Conservation (phyloP, 1,140 invertebrate genomes). For the Drosophila ambigua region DNA sequence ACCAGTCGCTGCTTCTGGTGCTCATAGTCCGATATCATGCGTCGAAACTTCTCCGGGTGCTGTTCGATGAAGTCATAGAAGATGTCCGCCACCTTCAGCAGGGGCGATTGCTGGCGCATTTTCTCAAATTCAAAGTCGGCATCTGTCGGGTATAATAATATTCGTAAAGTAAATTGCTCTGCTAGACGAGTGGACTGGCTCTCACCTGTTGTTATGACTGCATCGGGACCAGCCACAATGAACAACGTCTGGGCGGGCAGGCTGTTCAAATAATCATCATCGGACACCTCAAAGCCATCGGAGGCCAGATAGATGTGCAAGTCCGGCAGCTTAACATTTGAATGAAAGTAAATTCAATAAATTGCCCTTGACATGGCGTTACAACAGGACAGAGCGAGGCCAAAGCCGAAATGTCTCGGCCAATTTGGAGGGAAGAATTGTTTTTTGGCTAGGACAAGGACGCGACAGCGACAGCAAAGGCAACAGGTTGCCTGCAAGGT, state of each 20-base stretch:
- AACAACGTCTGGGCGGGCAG: constrained; percentile 89
- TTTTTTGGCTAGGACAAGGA: constrained; percentile 18
- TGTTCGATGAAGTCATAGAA: constrained; percentile 80
- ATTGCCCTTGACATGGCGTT: constrained; percentile 52
- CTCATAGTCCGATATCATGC: constrained; percentile 78
- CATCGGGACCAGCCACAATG: constrained; percentile 87
- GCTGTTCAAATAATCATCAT: constrained; percentile 90
- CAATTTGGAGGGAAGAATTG: constrained; percentile 14
- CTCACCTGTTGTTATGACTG: constrained; percentile 88
- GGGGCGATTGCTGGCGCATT: constrained; percentile 67
- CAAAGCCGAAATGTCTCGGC: constrained; percentile 6
- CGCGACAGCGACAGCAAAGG: constrained; percentile 49
- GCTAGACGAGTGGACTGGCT: neutral
- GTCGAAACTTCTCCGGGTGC: constrained; percentile 77
- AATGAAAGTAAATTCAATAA: constrained; percentile 16
- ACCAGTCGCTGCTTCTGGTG: constrained; percentile 55
- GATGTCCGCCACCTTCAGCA: constrained; percentile 75
- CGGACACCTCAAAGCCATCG: constrained; percentile 90
- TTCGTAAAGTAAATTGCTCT: neutral
- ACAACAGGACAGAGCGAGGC: constrained; percentile 36
- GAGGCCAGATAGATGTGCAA: constrained; percentile 85
- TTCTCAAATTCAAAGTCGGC: constrained; percentile 78
- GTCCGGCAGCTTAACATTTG: constrained; percentile 54
- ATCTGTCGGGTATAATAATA: constrained; percentile 41
- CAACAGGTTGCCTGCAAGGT: constrained; percentile 59